A percentile compares a stretch with the other conserved stretches of the same genome.
phyloP scores from a whole-genome alignment of 2,113 vertebrate genomes.

The Actenoides hombroni region DNA sequence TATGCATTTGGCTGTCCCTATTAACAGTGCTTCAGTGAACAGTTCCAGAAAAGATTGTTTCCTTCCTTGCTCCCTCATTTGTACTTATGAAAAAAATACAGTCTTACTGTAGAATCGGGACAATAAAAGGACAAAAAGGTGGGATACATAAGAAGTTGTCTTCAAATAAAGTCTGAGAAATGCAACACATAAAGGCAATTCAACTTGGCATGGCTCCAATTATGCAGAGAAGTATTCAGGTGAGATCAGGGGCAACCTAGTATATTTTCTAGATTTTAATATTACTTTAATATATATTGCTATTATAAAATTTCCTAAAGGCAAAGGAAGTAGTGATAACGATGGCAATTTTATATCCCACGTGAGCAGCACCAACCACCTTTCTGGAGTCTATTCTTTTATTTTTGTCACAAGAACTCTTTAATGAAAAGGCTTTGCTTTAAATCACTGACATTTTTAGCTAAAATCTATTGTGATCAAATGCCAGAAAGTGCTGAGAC shows the following conservation, averaged over 20 bases:
- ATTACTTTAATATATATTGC: neutral
- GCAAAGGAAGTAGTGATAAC: neutral
- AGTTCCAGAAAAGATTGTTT: neutral
- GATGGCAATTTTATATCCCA: neutral
- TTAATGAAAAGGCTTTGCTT: conserved; percentile 11
- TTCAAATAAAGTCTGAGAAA: neutral
- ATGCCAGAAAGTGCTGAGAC: neutral
- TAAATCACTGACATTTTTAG: neutral
- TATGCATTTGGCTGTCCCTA: neutral
- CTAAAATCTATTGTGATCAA: conserved; percentile 14
- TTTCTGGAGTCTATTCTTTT: neutral
- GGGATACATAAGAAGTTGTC: neutral
- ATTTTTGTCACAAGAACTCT: neutral
- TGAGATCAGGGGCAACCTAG: neutral
- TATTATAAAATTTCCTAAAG: neutral
- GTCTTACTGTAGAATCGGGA: neutral
- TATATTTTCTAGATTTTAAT: neutral
- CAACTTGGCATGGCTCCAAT: neutral
- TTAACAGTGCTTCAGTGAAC: neutral
- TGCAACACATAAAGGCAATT: neutral
- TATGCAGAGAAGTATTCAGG: neutral
- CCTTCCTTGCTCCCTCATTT: neutral
- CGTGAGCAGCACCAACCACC: neutral
- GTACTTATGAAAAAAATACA: neutral
- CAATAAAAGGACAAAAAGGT: neutral